These are phyloP conservation scores for Macrosteles quadrilineatus DNA, from an alignment of 1,140 invertebrate species.

Conservation along the genomic window DNA sequence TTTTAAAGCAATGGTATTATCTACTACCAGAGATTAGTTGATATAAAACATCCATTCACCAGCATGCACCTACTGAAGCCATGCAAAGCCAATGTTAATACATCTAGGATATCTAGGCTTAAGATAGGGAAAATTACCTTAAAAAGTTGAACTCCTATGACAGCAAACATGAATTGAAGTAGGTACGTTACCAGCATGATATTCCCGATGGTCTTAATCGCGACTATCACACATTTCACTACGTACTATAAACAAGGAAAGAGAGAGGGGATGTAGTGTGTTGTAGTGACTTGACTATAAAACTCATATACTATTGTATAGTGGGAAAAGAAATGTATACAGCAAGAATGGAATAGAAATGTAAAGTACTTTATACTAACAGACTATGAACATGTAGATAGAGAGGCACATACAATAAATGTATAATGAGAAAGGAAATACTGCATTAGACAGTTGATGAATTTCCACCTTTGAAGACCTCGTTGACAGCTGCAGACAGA, in stretches of 20 bases:
- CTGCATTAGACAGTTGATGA: not conserved
- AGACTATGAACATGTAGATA: constrained; percentile 45
- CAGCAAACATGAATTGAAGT: constrained; percentile 99
- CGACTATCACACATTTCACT: constrained; percentile 99
- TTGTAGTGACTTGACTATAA: not conserved
- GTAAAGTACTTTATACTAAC: constrained; percentile 34
- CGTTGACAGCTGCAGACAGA: too few species aligned
- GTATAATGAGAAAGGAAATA: too few species aligned
- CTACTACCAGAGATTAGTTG: too few species aligned
- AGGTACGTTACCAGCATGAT: constrained; percentile 99
- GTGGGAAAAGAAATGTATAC: constrained; percentile 35
- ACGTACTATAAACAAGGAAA: constrained; percentile 76
- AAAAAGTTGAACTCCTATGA: constrained; percentile 99
- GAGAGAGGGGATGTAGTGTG: constrained; percentile 30
- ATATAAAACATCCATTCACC: not conserved
- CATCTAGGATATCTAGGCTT: constrained; percentile 10
- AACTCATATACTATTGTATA: not conserved
- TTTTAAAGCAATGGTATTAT: too few species aligned
- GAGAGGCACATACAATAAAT: too few species aligned
- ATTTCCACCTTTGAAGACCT: not conserved
- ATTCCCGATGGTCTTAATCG: constrained; percentile 98
- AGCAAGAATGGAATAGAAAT: constrained; percentile 36
- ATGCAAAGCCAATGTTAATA: constrained; percentile 3
- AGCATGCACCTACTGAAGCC: constrained; percentile 7
- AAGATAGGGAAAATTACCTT: constrained; percentile 72